Conservation (phyloP, 1,140 invertebrate genomes). For the Procambarus virginalis region DNA sequence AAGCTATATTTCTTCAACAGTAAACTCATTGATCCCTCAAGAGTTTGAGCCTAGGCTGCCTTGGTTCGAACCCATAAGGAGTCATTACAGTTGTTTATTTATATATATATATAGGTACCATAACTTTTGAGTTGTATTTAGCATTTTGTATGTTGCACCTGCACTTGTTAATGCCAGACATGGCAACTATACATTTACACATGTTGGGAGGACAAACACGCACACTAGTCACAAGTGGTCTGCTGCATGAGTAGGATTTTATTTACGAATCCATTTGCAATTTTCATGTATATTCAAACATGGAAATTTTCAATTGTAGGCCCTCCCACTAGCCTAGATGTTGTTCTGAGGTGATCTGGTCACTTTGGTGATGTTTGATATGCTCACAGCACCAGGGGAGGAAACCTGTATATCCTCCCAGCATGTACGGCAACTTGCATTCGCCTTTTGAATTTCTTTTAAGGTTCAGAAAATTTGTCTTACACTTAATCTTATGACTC, state of each 20-base stretch:
- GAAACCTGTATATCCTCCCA: constrained; percentile 10
- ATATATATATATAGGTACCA: constrained; percentile 10
- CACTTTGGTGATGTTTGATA: not conserved
- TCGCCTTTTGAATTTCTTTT: constrained; percentile 43
- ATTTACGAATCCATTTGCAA: not conserved
- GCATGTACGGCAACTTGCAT: constrained; percentile 52
- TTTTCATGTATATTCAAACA: not conserved
- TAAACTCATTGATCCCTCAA: no score
- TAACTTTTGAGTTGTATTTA: not conserved
- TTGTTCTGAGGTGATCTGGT: not conserved
- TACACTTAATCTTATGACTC: not conserved
- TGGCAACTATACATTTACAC: constrained; percentile 41
- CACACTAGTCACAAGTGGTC: not conserved
- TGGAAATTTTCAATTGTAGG: constrained; percentile 5
- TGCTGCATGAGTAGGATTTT: constrained; percentile 56
- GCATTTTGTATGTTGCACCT: constrained; percentile 59
- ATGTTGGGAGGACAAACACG: constrained; percentile 51
- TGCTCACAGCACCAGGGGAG: not conserved
- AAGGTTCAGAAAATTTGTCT: not conserved
- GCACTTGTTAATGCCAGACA: constrained; percentile 36
- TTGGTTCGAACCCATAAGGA: no score
- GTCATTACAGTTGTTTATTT: not conserved
- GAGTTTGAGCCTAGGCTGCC: no score
- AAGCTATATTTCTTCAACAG: no score
- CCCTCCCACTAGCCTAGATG: constrained; percentile 26